phyloP scores from a whole-genome alignment of 2,113 vertebrate species.

The Sinocyclocheilus anophthalmus region DNA sequence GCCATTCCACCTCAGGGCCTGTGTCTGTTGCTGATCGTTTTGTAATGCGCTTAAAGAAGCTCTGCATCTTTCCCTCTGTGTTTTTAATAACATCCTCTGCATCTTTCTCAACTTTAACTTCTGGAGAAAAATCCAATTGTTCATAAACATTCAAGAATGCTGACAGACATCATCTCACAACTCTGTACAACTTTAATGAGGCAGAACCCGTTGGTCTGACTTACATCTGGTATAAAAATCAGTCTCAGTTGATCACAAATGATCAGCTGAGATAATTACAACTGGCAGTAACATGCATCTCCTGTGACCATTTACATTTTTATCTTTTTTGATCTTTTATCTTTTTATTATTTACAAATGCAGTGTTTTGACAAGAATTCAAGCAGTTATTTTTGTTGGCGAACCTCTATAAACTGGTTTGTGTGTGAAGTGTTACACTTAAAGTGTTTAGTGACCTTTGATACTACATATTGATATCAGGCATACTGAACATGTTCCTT shows the following conservation, averaged over 20 bases:
- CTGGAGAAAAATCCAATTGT: slow-evolving; percentile 18
- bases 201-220: background rate
- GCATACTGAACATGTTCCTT: no score
- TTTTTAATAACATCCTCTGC: slow-evolving; percentile 72
- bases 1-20: slow-evolving; percentile 71
- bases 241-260: background rate
- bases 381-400: no score
- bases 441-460: no score
- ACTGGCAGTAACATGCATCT: slow-evolving; percentile 5
- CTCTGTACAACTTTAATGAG: background rate
- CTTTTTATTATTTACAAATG: no score
- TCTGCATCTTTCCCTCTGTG: slow-evolving; percentile 74
- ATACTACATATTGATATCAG: no score
- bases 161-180: background rate
- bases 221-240: background rate
- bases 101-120: slow-evolving; percentile 70
- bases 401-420: no score
- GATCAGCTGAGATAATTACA: background rate
- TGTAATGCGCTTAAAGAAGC: slow-evolving; percentile 66
- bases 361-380: no score
- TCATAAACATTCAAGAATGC: background rate
- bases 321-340: background rate
- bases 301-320: background rate
- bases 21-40: slow-evolving; percentile 79
- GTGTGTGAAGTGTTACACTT: no score